Evolutionary conservation across 2,888 invertebrate species (phyloP).

Genomic region (Empis livida): DNA sequence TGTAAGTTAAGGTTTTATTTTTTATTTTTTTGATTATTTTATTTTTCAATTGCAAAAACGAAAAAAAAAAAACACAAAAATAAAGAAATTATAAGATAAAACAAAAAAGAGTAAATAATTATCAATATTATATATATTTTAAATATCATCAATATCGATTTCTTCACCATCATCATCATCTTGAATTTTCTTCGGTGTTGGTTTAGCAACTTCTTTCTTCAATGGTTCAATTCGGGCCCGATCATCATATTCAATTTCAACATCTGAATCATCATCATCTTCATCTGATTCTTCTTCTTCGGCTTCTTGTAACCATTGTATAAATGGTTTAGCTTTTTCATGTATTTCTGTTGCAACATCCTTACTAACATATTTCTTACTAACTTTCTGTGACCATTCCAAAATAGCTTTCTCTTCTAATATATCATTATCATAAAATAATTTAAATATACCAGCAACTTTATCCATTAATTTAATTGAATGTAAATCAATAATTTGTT

Average conservation of each 20-base stretch:
- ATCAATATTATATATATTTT: constrained; percentile 31
- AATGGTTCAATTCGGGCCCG: constrained; percentile 65
- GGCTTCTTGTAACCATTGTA: constrained; percentile 94
- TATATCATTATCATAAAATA: constrained; percentile 90
- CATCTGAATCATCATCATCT: constrained; percentile 49
- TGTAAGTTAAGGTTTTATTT: no score
- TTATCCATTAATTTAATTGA: constrained; percentile 68
- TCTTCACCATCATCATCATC: constrained; percentile 69
- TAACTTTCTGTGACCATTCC: constrained; percentile 92
- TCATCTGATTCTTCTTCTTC: constrained; percentile 84
- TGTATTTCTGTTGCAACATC: constrained; percentile 88
- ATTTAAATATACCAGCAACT: constrained; percentile 77
- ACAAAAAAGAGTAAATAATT: no score
- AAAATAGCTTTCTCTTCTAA: constrained; percentile 87
- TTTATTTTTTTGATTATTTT: no score
- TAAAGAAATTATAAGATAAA: no score
- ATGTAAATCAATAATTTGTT: constrained; percentile 78
- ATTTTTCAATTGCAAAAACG: no score
- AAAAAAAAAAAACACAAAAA: no score
- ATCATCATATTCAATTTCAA: constrained; percentile 78
- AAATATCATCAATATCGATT: constrained; percentile 88
- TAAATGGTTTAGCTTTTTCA: constrained; percentile 81
- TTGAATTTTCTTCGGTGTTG: constrained; percentile 38
- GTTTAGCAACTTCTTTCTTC: constrained; percentile 41
- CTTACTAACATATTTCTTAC: constrained; percentile 85